These are phyloP conservation scores for Malachius bipustulatus DNA, from an alignment of 2,888 invertebrate species.

Conservation along the genomic window DNA sequence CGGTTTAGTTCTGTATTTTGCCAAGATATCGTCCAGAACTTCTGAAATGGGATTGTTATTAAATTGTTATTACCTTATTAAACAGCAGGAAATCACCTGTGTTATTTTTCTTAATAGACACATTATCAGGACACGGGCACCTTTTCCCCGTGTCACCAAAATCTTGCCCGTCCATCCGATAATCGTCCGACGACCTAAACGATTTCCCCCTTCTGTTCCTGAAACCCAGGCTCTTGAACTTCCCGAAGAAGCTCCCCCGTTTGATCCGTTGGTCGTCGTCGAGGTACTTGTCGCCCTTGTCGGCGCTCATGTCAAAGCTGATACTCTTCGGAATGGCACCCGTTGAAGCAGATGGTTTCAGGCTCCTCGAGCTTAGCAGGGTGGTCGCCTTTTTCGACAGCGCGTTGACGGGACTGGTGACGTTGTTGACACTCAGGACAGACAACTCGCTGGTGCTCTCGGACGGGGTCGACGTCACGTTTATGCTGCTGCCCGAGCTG, in stretches of 20 bases:
- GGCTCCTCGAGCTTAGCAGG: constrained; percentile 14
- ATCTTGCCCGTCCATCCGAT: constrained; percentile 21
- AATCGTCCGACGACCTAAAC: constrained; percentile 32
- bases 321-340: constrained; percentile 88
- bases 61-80: too few species aligned
- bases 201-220: constrained; percentile 50
- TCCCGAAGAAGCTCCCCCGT: constrained; percentile 59
- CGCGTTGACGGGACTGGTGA: constrained; percentile 18
- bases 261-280: constrained; percentile 43
- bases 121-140: too few species aligned
- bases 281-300: constrained; percentile 56
- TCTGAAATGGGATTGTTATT: neutral
- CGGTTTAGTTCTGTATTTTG: constrained; percentile 63
- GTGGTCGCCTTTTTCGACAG: constrained; percentile 16
- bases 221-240: constrained; percentile 58
- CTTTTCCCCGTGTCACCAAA: too few species aligned
- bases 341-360: constrained; percentile 48
- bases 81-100: too few species aligned
- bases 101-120: too few species aligned
- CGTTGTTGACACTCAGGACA: constrained; percentile 27
- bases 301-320: constrained; percentile 81
- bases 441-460: constrained; percentile 32
- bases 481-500: constrained; percentile 32
- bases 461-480: constrained; percentile 31
- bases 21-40: constrained; percentile 80